A percentile compares a stretch with the other conserved stretches of the same genome.
These are phyloP conservation scores for Nemapogon koenigi DNA, from an alignment of 2,888 invertebrate species.

Conservation along the genomic window DNA sequence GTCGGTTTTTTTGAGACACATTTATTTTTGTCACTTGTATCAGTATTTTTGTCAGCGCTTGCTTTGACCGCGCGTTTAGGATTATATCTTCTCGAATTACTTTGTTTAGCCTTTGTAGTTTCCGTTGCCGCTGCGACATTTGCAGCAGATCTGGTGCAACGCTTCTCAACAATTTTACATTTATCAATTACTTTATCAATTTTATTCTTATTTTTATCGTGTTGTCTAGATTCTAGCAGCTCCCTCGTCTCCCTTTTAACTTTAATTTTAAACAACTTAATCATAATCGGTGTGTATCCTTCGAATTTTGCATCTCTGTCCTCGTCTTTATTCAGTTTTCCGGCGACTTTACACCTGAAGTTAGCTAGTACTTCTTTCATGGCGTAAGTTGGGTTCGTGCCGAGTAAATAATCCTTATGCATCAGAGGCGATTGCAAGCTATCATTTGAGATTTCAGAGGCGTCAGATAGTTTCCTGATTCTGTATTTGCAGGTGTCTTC, in stretches of 20 bases:
- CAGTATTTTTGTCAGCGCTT: no score
- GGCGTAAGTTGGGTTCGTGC: constrained; percentile 72
- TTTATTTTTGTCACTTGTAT: no score
- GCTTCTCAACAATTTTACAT: neutral
- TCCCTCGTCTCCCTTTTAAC: constrained; percentile 53
- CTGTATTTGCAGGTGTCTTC: constrained; percentile 46
- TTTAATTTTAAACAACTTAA: constrained; percentile 51
- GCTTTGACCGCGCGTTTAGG: no score
- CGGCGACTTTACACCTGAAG: constrained; percentile 60
- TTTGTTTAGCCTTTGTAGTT: no score
- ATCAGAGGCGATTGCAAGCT: constrained; percentile 37
- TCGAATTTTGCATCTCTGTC: constrained; percentile 26
- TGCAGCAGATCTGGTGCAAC: no score
- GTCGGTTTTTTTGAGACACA: no score
- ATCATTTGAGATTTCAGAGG: constrained; percentile 33
- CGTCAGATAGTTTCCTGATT: constrained; percentile 47
- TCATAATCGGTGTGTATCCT: constrained; percentile 66
- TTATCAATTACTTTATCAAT: neutral
- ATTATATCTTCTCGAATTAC: no score
- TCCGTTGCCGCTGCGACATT: no score
- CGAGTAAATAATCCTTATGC: constrained; percentile 51
- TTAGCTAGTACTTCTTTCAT: constrained; percentile 73
- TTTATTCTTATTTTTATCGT: neutral
- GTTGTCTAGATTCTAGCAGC: no score
- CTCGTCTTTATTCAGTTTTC: constrained; percentile 30